Percentiles rank a stretch among this genome's conserved stretches.
Evolutionary conservation across 2,113 vertebrate genomes (phyloP).

Genomic region (Perccottus glenii): DNA sequence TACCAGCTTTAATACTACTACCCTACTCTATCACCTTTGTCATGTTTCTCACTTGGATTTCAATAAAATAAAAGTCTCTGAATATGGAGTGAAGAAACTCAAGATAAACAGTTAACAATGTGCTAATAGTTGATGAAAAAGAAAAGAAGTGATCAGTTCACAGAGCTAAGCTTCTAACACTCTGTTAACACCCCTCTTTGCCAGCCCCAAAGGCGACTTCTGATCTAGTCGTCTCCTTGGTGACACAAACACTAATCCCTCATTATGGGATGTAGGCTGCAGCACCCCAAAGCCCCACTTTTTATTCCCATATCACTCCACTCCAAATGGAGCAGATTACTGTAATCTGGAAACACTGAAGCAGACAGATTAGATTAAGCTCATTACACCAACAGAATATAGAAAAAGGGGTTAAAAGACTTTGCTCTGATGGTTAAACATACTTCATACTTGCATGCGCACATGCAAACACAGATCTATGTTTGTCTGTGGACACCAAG

Average conservation of each 20-base stretch:
- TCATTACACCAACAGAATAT: conserved; percentile 66
- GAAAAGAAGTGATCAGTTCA: conserved; percentile 33
- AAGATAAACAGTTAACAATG: conserved; percentile 27
- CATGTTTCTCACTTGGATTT: too few species aligned
- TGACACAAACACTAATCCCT: conserved; percentile 75
- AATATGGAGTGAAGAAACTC: conserved; percentile 26
- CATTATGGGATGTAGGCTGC: conserved; percentile 70
- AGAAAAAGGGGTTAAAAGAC: conserved; percentile 51
- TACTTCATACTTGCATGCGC: conserved; percentile 11
- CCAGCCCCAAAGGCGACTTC: conserved; percentile 52
- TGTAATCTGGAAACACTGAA: conserved; percentile 76
- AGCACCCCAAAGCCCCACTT: conserved; percentile 45
- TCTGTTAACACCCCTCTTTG: conserved; percentile 44
- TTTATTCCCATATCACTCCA: conserved; percentile 69
- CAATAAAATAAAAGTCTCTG: conserved; percentile 8
- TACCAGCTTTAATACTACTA: too few species aligned
- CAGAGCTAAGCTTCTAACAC: conserved; percentile 40
- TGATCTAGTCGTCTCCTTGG: conserved; percentile 69
- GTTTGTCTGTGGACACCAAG: conserved; percentile 33
- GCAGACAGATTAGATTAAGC: conserved; percentile 76
- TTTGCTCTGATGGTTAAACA: conserved; percentile 41
- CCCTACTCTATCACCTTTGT: too few species aligned
- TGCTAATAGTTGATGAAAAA: conserved; percentile 39
- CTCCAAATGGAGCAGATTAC: conserved; percentile 72
- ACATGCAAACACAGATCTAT: conserved; percentile 25